These are phyloP conservation scores for Puffinus mauretanicus DNA, from an alignment of 2,113 vertebrate species.

Conservation along the genomic window DNA sequence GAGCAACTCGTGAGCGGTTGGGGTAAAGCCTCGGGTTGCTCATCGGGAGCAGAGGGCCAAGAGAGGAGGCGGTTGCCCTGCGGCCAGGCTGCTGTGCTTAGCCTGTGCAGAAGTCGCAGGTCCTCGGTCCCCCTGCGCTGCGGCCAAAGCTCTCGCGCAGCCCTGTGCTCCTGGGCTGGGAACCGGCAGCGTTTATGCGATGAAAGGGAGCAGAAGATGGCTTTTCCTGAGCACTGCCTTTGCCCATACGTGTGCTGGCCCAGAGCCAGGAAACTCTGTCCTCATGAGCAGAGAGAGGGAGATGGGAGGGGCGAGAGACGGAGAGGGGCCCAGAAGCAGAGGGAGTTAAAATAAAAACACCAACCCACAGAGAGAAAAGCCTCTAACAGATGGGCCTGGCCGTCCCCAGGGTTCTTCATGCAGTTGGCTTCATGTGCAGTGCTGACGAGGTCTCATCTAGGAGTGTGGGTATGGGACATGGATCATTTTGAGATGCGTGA, in stretches of 20 bases:
- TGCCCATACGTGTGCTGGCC: constrained; percentile 66
- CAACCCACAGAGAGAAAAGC: neutral
- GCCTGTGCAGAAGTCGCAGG: accelerated
- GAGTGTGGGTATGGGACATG: neutral
- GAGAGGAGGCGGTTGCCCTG: neutral
- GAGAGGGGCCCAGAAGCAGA: constrained; percentile 57
- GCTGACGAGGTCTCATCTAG: neutral
- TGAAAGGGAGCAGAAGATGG: constrained; percentile 66
- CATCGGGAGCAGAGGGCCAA: neutral
- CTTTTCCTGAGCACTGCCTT: constrained; percentile 67
- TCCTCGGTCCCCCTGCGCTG: neutral
- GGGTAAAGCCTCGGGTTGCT: neutral
- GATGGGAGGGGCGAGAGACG: constrained; percentile 22
- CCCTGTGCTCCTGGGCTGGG: neutral
- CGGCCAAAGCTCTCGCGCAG: neutral
- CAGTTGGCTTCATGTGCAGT: neutral
- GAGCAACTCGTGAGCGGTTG: accelerated
- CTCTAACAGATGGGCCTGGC: neutral
- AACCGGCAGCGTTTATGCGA: neutral
- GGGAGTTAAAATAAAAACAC: constrained; percentile 31
- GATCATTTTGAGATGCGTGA: neutral
- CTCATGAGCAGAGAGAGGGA: constrained; percentile 65
- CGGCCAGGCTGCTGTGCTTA: neutral
- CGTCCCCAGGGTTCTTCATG: neutral
- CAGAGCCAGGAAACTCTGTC: constrained; percentile 73